Evolutionary conservation across 37 sponge, comb jelly and placozoan genomes (phyloP).

Genomic region (Trichoplax adhaerens): DNA sequence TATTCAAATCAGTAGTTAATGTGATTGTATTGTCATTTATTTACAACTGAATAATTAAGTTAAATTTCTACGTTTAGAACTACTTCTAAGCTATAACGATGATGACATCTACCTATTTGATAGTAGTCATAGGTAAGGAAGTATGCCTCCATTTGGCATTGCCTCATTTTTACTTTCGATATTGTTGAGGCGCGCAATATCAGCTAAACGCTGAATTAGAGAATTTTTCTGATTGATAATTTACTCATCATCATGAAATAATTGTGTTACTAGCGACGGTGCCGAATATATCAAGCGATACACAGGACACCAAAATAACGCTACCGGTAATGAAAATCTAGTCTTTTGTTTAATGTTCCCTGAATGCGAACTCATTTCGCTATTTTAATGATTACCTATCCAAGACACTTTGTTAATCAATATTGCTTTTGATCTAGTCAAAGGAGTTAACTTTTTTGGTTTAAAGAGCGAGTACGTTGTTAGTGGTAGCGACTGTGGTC

Average conservation of each 20-base stretch:
- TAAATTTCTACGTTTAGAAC: constrained; percentile 20
- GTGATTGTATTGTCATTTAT: neutral
- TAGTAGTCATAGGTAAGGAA: constrained; percentile 32
- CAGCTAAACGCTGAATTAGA: neutral
- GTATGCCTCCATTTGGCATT: neutral
- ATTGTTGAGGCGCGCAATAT: neutral
- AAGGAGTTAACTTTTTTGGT: constrained; percentile 94
- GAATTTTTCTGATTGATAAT: constrained; percentile 1
- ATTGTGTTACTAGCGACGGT: constrained; percentile 16
- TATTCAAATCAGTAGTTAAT: neutral
- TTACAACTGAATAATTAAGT: no score
- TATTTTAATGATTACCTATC: neutral
- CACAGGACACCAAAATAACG: constrained; percentile 72
- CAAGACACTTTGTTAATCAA: no score
- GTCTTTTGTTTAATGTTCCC: neutral
- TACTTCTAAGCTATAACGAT: constrained; percentile 83
- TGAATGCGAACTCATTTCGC: neutral
- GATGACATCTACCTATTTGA: constrained; percentile 89
- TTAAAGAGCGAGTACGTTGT: constrained; percentile 73
- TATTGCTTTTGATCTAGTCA: constrained; percentile 23
- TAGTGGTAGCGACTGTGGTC: constrained; percentile 95
- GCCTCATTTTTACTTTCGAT: neutral
- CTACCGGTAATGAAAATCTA: constrained; percentile 30
- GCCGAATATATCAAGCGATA: constrained; percentile 40
- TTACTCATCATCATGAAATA: neutral